Conservation (phyloP, 2,113 vertebrate genomes). For the Dicerorhinus sumatrensis region DNA sequence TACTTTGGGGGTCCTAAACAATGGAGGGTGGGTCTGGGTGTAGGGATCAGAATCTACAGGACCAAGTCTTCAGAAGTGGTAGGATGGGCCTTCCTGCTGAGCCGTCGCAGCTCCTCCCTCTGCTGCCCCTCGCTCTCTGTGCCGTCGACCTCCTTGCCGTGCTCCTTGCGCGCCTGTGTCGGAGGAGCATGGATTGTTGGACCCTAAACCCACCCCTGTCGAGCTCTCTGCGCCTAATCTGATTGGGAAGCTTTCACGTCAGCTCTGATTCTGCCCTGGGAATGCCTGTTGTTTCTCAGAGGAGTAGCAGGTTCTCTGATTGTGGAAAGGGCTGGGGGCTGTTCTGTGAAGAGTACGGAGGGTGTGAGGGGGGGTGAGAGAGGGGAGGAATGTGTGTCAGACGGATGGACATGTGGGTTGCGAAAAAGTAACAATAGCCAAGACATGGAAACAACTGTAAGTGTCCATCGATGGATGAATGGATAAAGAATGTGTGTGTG, state of each 20-base stretch:
- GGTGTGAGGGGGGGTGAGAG: neutral
- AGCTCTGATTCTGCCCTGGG: neutral
- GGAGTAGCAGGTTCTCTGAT: neutral
- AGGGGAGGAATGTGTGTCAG: fast-evolving
- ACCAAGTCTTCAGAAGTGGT: neutral
- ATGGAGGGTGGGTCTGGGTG: neutral
- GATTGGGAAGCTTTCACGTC: fast-evolving
- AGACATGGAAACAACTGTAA: neutral
- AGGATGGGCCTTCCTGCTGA: neutral
- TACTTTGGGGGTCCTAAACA: neutral
- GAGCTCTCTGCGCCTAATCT: neutral
- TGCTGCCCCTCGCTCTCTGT: fast-evolving
- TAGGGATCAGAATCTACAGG: neutral
- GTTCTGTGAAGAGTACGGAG: neutral
- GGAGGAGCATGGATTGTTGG: neutral
- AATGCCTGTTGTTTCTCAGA: neutral
- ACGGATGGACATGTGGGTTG: neutral
- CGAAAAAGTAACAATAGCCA: neutral
- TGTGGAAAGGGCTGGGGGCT: neutral
- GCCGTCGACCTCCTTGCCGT: no score
- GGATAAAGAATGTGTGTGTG: neutral
- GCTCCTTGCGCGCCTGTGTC: neutral
- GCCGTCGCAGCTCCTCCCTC: neutral
- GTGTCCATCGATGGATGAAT: neutral
- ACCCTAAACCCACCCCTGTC: fast-evolving